Percentiles rank a stretch among this genome's conserved stretches.
phyloP scores from a whole-genome alignment of 2,797 vertebrate species.

The Botia almorhae region DNA sequence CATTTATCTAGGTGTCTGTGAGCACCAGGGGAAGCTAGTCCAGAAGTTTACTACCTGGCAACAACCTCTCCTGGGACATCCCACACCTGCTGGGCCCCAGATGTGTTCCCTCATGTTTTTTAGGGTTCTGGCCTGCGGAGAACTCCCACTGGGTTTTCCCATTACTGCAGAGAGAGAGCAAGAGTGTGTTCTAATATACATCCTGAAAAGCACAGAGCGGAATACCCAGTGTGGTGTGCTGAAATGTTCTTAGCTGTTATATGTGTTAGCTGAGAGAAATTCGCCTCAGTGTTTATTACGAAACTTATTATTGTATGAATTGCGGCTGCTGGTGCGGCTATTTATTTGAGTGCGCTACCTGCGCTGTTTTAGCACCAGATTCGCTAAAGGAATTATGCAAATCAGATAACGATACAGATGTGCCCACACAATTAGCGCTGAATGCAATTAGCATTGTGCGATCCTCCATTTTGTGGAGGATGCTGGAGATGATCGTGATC shows the following conservation, averaged over 20 bases:
- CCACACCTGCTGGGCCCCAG: constrained; percentile 81
- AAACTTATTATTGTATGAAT: constrained; percentile 15
- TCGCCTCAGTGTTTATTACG: constrained; percentile 11
- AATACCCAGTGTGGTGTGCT: constrained; percentile 1
- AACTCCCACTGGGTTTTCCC: constrained; percentile 70
- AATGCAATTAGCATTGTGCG: neutral
- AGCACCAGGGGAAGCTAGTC: constrained; percentile 66
- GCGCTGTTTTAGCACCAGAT: neutral
- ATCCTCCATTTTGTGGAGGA: neutral
- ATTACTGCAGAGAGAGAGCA: constrained; percentile 65
- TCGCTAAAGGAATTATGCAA: constrained; percentile 8
- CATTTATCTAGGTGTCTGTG: constrained; percentile 60
- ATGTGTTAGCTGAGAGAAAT: constrained; percentile 12
- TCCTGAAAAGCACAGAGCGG: neutral
- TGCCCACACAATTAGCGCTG: constrained; percentile 3
- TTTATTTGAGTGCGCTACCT: neutral
- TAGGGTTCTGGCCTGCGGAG: constrained; percentile 72
- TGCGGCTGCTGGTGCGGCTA: neutral
- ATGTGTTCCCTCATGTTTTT: constrained; percentile 77
- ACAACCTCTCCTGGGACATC: constrained; percentile 77
- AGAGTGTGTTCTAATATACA: constrained; percentile 15
- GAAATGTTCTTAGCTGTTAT: neutral
- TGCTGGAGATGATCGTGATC: neutral
- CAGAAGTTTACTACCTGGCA: constrained; percentile 73
- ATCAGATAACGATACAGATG: neutral